These are phyloP conservation scores for Alouatta palliata DNA, from an alignment of 2,113 vertebrate species.

Conservation along the genomic window DNA sequence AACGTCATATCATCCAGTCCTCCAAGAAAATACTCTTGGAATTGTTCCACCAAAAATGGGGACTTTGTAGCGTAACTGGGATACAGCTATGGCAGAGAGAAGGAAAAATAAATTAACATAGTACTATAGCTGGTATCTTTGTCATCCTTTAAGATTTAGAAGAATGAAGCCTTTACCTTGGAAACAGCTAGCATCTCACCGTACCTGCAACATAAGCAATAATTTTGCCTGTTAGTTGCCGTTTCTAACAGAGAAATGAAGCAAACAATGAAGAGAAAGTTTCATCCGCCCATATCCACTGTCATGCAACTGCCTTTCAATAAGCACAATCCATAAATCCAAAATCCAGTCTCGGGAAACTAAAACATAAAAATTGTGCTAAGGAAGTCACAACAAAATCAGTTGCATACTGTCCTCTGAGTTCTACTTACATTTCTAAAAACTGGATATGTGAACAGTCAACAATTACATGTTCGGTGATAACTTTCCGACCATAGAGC, in stretches of 20 bases:
- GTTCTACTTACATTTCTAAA: constrained; percentile 84
- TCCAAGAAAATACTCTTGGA: constrained; percentile 88
- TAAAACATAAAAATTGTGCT: accelerated
- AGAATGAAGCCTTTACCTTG: constrained; percentile 79
- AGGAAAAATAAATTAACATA: not conserved
- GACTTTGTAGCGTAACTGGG: constrained; percentile 83
- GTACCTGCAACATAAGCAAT: constrained; percentile 76
- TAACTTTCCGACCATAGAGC: constrained; percentile 80
- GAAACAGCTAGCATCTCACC: constrained; percentile 83
- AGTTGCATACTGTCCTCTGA: not conserved
- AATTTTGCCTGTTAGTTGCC: not conserved
- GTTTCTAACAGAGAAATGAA: not conserved
- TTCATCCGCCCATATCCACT: not conserved
- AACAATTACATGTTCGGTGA: constrained; percentile 81
- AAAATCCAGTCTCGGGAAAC: not conserved
- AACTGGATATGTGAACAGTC: constrained; percentile 85
- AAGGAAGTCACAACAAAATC: not conserved
- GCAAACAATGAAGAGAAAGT: not conserved
- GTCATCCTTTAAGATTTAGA: not conserved
- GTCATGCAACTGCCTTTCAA: accelerated
- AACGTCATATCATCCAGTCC: constrained; percentile 88
- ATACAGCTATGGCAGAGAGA: constrained; percentile 80
- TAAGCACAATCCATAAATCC: not conserved
- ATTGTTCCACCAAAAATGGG: constrained; percentile 87
- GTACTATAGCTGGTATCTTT: not conserved